phyloP scores from a whole-genome alignment of 2,113 vertebrate genomes.

The Xenopus laevis region DNA sequence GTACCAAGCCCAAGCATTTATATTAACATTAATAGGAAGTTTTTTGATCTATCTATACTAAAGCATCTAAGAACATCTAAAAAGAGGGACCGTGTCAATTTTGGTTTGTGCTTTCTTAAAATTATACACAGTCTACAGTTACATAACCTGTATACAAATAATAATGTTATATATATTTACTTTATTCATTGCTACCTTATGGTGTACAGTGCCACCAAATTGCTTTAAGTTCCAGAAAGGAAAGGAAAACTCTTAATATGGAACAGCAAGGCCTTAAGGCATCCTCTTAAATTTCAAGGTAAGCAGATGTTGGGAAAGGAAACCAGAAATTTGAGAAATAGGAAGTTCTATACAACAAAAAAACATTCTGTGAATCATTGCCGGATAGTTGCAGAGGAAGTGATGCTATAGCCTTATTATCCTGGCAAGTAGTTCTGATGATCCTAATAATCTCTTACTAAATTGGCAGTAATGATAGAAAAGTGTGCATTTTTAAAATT shows the following conservation, averaged over 20 bases:
- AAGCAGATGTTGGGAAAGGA: conserved; percentile 82
- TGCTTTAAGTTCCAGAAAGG: conserved; percentile 75
- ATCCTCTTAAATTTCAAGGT: conserved; percentile 79
- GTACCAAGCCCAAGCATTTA: no score
- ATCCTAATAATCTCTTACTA: conserved; percentile 71
- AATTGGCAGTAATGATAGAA: conserved; percentile 49
- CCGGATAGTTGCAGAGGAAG: conserved; percentile 55
- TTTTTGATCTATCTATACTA: no score
- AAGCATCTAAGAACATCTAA: no score
- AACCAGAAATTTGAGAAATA: conserved; percentile 85
- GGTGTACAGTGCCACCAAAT: conserved; percentile 54
- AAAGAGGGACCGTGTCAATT: no score
- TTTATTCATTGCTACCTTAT: conserved; percentile 15
- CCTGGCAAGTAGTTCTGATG: conserved; percentile 77
- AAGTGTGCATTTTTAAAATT: conserved; percentile 21
- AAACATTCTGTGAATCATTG: conserved; percentile 84
- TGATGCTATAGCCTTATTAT: conserved; percentile 5
- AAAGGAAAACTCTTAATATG: conserved; percentile 64
- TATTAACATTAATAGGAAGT: no score
- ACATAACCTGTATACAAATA: no score
- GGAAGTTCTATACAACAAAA: conserved; percentile 74
- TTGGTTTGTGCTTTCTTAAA: no score
- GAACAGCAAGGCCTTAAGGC: conserved; percentile 66
- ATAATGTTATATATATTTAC: not conserved
- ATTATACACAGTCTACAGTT: no score